Conservation (phyloP, 2,888 invertebrate species). For the Ectobius pallidus region DNA sequence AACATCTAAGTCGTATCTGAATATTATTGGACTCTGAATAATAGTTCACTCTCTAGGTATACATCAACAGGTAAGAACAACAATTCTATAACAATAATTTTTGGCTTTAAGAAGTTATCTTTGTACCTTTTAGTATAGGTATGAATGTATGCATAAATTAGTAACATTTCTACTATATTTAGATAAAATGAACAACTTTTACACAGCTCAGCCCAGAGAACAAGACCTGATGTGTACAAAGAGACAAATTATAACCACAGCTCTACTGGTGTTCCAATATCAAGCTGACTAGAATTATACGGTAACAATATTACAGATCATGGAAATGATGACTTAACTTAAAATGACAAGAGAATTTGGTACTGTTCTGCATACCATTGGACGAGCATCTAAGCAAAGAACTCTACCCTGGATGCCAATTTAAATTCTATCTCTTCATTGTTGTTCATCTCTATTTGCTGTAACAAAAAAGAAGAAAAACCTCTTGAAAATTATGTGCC, state of each 20-base stretch:
- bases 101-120: neutral
- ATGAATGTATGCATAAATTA: neutral
- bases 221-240: no score
- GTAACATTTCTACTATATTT: neutral
- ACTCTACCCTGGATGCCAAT: constrained; percentile 86
- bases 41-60: no score
- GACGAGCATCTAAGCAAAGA: constrained; percentile 70
- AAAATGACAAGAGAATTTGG: neutral
- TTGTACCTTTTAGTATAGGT: constrained; percentile 3
- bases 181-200: neutral
- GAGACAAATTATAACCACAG: no score
- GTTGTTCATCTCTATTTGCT: constrained; percentile 93
- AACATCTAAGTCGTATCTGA: no score
- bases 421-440: constrained; percentile 92
- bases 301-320: neutral
- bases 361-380: constrained; percentile 53
- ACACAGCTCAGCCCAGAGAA: neutral
- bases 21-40: no score
- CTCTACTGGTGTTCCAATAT: neutral
- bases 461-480: constrained; percentile 50
- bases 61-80: no score
- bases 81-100: constrained; percentile 6
- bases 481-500: neutral
- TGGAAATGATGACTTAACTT: neutral
- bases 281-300: constrained; percentile 11